Conservation (phyloP, 2,113 vertebrate genomes). For the Amphiprion ocellaris region DNA sequence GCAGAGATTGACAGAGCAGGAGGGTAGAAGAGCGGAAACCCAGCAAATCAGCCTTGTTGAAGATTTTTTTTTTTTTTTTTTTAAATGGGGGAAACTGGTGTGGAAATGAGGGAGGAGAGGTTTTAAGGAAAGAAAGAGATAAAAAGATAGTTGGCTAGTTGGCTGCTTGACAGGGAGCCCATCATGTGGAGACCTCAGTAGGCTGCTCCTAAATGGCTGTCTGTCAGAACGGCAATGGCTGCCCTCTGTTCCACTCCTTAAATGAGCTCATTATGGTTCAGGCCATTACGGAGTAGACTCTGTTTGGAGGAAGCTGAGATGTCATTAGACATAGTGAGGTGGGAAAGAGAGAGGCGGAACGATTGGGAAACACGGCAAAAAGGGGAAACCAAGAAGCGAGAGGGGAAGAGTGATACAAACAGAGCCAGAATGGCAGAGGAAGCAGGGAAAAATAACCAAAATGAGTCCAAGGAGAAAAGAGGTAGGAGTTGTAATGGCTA, state of each 20-base stretch:
- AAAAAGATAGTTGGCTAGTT: slow-evolving; percentile 32
- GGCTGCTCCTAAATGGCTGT: slow-evolving; percentile 65
- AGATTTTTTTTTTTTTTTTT: neutral
- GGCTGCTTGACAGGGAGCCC: slow-evolving; percentile 40
- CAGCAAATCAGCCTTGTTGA: slow-evolving; percentile 27
- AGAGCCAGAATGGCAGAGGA: neutral
- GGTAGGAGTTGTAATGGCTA: neutral
- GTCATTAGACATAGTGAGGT: slow-evolving; percentile 44
- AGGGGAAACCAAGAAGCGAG: neutral
- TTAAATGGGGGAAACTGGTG: slow-evolving; percentile 4
- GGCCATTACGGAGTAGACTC: slow-evolving; percentile 46
- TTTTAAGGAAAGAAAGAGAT: slow-evolving; percentile 16
- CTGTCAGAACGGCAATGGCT: slow-evolving; percentile 44
- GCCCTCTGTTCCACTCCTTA: slow-evolving; percentile 52
- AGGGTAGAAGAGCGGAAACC: slow-evolving; percentile 4
- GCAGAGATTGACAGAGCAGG: slow-evolving; percentile 7
- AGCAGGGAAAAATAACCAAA: neutral
- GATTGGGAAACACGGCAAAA: slow-evolving; percentile 2
- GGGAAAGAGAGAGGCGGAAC: neutral
- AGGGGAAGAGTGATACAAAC: slow-evolving; percentile 1
- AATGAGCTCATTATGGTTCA: slow-evolving; percentile 70
- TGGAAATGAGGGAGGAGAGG: slow-evolving; percentile 17
- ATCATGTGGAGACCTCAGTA: slow-evolving; percentile 32
- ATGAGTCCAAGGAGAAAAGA: slow-evolving; percentile 8
- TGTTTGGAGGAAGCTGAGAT: slow-evolving; percentile 55